phyloP scores from a whole-genome alignment of 2,888 invertebrate species.

The Diogma glabrata region DNA sequence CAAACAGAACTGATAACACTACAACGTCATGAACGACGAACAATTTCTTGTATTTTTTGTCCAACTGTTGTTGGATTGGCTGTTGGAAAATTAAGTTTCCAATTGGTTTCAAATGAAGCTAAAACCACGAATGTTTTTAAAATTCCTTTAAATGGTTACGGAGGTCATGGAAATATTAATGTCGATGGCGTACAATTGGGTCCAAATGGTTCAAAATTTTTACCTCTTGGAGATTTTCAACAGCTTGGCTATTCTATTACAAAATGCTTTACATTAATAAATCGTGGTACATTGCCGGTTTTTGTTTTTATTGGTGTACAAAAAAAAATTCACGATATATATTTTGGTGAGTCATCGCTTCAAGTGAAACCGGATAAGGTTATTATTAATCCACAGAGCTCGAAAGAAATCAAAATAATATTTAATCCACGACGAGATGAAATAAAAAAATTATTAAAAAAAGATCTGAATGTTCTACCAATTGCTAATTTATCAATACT shows the following conservation, averaged over 20 bases:
- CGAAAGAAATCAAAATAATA: constrained; percentile 32
- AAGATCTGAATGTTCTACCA: constrained; percentile 32
- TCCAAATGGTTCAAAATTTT: constrained; percentile 43
- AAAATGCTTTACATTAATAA: constrained; percentile 40
- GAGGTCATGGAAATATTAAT: constrained; percentile 42
- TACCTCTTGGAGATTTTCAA: constrained; percentile 44
- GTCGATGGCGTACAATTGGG: constrained; percentile 42
- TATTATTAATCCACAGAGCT: constrained; percentile 35
- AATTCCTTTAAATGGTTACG: constrained; percentile 43
- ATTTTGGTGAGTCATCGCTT: not conserved
- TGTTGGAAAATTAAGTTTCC: constrained; percentile 43
- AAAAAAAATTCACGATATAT: constrained; percentile 9
- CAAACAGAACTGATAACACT: constrained; percentile 34
- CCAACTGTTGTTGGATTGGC: constrained; percentile 44
- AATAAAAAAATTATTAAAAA: constrained; percentile 31
- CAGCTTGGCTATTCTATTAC: constrained; percentile 35
- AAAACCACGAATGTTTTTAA: not conserved
- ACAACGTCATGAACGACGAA: constrained; percentile 45
- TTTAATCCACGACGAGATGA: constrained; percentile 40
- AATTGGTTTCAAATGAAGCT: constrained; percentile 31
- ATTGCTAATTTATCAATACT: constrained; percentile 39
- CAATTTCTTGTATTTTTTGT: constrained; percentile 41
- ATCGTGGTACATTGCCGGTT: constrained; percentile 43
- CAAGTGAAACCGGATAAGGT: constrained; percentile 36
- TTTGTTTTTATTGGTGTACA: constrained; percentile 33